A percentile compares a stretch with the other conserved stretches of the same genome.
These are phyloP conservation scores for Hemibates koningsi DNA, from an alignment of 2,113 vertebrate species.

Conservation along the genomic window DNA sequence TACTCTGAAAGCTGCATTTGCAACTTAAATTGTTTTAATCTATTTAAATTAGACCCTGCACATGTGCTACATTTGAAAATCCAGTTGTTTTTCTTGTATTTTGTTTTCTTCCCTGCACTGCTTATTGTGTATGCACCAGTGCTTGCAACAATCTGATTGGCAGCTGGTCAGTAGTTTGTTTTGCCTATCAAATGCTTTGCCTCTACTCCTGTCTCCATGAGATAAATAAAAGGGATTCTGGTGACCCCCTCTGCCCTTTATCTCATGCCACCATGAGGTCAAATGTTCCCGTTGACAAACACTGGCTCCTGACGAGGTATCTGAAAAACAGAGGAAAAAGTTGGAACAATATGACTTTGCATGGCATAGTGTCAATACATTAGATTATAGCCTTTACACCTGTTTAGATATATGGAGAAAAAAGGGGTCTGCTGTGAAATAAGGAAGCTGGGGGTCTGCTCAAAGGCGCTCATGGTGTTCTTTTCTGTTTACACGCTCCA, in stretches of 20 bases:
- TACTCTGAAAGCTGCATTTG: background rate
- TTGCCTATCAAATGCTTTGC: background rate
- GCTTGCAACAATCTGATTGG: background rate
- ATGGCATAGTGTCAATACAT: background rate
- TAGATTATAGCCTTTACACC: background rate
- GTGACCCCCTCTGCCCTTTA: background rate
- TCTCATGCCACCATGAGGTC: background rate
- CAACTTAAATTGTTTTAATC: background rate
- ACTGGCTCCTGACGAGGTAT: background rate
- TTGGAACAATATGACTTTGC: background rate
- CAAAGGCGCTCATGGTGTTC: background rate
- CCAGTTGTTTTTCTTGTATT: background rate
- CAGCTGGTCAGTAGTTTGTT: background rate
- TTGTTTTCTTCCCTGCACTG: background rate
- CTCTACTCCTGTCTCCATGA: background rate
- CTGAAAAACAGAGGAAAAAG: background rate
- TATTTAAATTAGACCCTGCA: background rate
- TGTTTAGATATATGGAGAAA: accelerated
- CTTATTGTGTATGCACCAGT: background rate
- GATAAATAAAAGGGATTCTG: background rate
- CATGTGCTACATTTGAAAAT: background rate
- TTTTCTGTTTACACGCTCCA: background rate
- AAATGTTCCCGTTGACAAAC: background rate
- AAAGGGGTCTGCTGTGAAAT: background rate
- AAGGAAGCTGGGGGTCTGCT: background rate